phyloP scores from a whole-genome alignment of 2,888 invertebrate species.

The Iphiclides podalirius region DNA sequence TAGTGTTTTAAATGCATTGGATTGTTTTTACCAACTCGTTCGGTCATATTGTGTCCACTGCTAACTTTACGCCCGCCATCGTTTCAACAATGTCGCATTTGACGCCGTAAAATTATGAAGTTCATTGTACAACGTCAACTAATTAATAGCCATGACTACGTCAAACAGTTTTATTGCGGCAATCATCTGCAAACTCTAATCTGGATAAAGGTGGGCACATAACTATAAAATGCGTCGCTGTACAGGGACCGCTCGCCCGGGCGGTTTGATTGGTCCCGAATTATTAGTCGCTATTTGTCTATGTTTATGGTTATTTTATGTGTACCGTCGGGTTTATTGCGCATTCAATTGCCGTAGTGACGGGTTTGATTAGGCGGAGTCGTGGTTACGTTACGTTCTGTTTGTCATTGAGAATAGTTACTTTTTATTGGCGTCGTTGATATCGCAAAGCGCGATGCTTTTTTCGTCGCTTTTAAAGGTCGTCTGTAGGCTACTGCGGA shows the following conservation, averaged over 20 bases:
- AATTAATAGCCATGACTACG: constrained; percentile 54
- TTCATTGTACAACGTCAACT: constrained; percentile 42
- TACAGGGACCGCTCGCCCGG: constrained; percentile 30
- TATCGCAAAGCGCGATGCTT: no score
- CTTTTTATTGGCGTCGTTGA: constrained; percentile 39
- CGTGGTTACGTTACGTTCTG: constrained; percentile 56
- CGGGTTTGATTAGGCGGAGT: constrained; percentile 72
- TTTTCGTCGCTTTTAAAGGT: no score
- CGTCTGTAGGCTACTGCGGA: no score
- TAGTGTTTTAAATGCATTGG: no score
- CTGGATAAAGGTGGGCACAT: constrained; percentile 54
- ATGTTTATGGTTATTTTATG: constrained; percentile 75
- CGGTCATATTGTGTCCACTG: no score
- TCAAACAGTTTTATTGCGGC: constrained; percentile 71
- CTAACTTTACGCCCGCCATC: no score
- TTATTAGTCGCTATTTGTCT: constrained; percentile 76
- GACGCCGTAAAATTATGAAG: no score
- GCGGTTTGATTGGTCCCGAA: constrained; percentile 62
- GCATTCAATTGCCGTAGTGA: constrained; percentile 67
- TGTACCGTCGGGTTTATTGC: constrained; percentile 69
- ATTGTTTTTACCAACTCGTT: no score
- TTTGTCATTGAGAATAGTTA: constrained; percentile 46
- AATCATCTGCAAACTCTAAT: constrained; percentile 57
- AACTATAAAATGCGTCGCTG: constrained; percentile 58
- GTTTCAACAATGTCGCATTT: no score